phyloP scores from a whole-genome alignment of 1,140 invertebrate genomes.

The Acromyrmex echinatior region DNA sequence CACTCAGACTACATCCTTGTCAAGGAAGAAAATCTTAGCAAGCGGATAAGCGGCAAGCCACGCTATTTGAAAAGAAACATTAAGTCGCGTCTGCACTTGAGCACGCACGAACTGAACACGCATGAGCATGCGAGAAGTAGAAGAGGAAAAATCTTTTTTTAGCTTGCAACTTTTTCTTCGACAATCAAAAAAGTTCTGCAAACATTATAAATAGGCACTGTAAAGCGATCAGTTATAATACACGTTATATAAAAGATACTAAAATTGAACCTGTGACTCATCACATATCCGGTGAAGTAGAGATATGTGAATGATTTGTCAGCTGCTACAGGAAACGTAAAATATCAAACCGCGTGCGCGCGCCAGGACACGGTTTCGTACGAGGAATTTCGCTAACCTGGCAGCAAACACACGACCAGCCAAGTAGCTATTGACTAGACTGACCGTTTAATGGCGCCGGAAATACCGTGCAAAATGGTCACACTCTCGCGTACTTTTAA shows the following conservation, averaged over 20 bases:
- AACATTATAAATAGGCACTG: not conserved
- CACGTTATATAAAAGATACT: not conserved
- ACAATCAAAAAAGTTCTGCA: not conserved
- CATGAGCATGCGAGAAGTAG: not conserved
- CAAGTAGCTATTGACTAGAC: constrained; percentile 68
- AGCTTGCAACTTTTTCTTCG: not conserved
- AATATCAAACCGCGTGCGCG: constrained; percentile 21
- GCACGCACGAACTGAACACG: not conserved
- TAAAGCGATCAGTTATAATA: not conserved
- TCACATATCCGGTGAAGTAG: not conserved
- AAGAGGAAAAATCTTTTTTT: not conserved
- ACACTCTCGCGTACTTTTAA: constrained; percentile 64
- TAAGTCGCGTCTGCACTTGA: constrained; percentile 26
- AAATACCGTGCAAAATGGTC: constrained; percentile 71
- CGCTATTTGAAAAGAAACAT: constrained; percentile 37
- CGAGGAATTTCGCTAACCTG: constrained; percentile 73
- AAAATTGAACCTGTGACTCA: constrained; percentile 6
- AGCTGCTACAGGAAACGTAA: constrained; percentile 27
- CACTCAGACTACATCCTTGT: constrained; percentile 54
- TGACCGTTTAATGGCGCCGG: constrained; percentile 73
- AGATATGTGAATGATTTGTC: constrained; percentile 32
- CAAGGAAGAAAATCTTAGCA: constrained; percentile 43
- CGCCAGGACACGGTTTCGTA: constrained; percentile 42
- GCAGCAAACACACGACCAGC: constrained; percentile 66
- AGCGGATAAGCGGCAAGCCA: constrained; percentile 38